Evolutionary conservation across 2,113 vertebrate genomes (phyloP).

Genomic region (Pyrgilauda ruficollis): DNA sequence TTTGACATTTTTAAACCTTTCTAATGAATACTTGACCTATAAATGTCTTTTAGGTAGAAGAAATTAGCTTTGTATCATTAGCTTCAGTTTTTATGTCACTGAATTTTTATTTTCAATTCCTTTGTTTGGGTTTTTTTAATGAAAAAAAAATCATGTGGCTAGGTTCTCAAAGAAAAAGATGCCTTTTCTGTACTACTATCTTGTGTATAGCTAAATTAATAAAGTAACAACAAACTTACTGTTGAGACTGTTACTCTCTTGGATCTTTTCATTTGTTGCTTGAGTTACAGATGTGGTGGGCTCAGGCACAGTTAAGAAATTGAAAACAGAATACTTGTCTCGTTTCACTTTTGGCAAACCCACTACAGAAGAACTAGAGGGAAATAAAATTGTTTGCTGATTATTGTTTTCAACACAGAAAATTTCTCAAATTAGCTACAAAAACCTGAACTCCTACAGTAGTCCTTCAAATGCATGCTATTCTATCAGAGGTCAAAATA

Average conservation of each 20-base stretch:
- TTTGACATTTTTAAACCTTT: background rate
- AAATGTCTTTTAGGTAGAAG: background rate
- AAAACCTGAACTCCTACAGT: background rate
- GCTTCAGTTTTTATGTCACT: background rate
- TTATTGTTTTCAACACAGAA: background rate
- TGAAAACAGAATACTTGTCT: slow-evolving; percentile 95
- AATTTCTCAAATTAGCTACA: background rate
- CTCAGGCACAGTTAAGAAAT: slow-evolving; percentile 86
- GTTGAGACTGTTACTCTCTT: background rate
- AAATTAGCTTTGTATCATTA: background rate
- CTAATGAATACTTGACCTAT: background rate
- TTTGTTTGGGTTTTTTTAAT: background rate
- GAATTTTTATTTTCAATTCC: background rate
- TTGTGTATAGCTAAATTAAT: background rate
- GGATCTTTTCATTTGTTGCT: slow-evolving; percentile 7
- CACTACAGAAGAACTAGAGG: slow-evolving; percentile 79
- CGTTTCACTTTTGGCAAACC: slow-evolving; percentile 93
- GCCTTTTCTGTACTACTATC: background rate
- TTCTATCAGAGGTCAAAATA: background rate
- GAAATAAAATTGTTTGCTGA: background rate
- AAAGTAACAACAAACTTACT: slow-evolving; percentile 66
- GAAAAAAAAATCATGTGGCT: background rate
- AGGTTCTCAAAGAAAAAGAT: background rate
- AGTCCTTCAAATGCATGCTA: background rate
- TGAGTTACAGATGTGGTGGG: slow-evolving; percentile 17